Base-by-base conservation (phyloP, 1,140 invertebrate genomes). In the Leucophenga varia region DNA sequence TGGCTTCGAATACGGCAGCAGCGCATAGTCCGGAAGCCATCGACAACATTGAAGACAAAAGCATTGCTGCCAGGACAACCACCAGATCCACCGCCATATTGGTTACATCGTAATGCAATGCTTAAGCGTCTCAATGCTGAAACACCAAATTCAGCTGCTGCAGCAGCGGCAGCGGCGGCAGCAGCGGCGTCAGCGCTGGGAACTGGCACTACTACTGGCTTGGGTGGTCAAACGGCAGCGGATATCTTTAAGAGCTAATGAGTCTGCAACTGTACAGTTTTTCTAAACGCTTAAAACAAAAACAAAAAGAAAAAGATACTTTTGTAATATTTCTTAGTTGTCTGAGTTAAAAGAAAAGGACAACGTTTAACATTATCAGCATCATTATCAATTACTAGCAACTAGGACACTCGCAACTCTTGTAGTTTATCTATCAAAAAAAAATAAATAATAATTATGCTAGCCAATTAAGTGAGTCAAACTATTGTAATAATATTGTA, bases 21-120 rank as follows among this genome's bases (percentile, higher is more conserved):
- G 74, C 76, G 34, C 59, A 65, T 22, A 63, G 67, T 16, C 54
- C 55, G 22, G n/a, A 79, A 80, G 38, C 68, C 79, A 8, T 77
- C 78, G 52, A 76, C 77, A 5, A 81, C 81, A 41, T 57, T 82
- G 10, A 83, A 82, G 61, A 79, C 78, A 9, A 81, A 79, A 58
- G 77, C 80, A 1, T 73, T 79, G 40, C 73, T 82, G 58, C 79
- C 80, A 3, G 79, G 72, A 16, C 72, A 74, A 19, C 65, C 72
- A 0, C 72, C 72, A 0, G 72, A 74, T 57, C 72, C 72, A 25
- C 72, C 72, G 10, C 72, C 72, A 31, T 74, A 74, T 52, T 74
- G 72, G 72, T 41, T 74, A 12, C 72, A 74, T 19, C 60, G 72
- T 19, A 74, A 74, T 45, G 72, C 69, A n/a, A 74, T 74, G 65